Evolutionary conservation across 2,113 vertebrate genomes (phyloP).

Genomic region (Laticauda laticaudata): DNA sequence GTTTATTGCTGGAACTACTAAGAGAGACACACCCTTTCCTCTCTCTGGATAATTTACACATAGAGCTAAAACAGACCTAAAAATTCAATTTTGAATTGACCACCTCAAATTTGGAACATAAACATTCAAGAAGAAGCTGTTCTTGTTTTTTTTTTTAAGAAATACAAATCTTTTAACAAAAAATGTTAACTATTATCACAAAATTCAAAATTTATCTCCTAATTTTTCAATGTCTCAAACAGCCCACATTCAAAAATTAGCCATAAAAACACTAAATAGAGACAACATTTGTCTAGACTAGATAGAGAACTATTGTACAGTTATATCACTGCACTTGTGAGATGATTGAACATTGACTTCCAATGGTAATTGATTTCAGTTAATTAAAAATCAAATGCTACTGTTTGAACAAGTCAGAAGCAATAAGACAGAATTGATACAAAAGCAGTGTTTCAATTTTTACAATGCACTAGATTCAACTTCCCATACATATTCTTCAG

Average conservation of each 20-base stretch:
- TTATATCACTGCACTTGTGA: background rate
- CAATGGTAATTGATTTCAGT: background rate
- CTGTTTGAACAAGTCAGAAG: background rate
- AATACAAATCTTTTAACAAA: background rate
- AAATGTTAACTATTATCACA: background rate
- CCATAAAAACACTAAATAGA: background rate
- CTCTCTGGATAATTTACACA: constrained; percentile 8
- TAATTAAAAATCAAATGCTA: background rate
- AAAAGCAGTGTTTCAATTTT: background rate
- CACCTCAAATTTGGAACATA: background rate
- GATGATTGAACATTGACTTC: background rate
- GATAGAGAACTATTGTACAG: background rate
- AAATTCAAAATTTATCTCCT: background rate
- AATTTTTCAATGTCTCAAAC: background rate
- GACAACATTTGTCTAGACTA: background rate
- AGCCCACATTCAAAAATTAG: background rate
- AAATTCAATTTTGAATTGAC: constrained; percentile 17
- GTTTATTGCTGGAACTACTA: constrained; percentile 39
- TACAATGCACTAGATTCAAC: background rate
- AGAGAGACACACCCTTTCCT: constrained; percentile 21
- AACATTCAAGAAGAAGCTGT: background rate
- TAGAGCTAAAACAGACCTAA: background rate
- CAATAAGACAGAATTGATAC: background rate
- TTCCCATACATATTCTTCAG: background rate
- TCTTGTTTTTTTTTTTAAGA: background rate